A percentile compares a stretch with the other conserved stretches of the same genome.
Conservation (phyloP, 1,140 invertebrate genomes). For the Holotrichia oblita region DNA sequence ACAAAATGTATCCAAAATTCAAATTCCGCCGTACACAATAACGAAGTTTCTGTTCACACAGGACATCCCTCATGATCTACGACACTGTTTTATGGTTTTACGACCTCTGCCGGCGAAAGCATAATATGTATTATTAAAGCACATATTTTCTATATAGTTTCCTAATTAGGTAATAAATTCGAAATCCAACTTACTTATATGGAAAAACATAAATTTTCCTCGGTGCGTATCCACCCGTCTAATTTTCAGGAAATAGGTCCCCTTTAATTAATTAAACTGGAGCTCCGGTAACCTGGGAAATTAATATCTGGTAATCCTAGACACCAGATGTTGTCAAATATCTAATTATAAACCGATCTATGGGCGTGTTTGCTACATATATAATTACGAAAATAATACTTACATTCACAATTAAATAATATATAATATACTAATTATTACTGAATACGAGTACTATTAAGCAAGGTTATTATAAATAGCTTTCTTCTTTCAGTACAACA, state of each 20-base stretch:
- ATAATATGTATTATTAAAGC: slow-evolving; percentile 1
- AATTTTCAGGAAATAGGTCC: slow-evolving; percentile 3
- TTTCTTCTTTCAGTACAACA: no score
- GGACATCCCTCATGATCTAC: neutral
- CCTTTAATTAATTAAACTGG: slow-evolving; percentile 21
- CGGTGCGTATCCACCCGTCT: neutral
- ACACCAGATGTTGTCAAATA: slow-evolving; percentile 25
- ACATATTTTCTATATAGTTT: slow-evolving; percentile 28
- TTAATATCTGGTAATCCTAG: slow-evolving; percentile 23
- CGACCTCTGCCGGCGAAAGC: neutral
- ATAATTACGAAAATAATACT: no score
- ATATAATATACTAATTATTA: no score
- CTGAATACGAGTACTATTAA: no score
- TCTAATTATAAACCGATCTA: slow-evolving; percentile 26
- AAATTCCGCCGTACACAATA: no score
- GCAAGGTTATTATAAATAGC: no score
- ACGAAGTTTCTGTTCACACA: no score
- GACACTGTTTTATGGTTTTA: neutral
- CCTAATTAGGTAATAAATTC: slow-evolving; percentile 27
- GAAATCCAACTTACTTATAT: neutral
- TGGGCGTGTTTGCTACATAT: slow-evolving; percentile 20
- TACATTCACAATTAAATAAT: no score
- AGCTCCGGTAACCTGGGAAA: slow-evolving; percentile 2
- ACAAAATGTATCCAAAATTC: no score
- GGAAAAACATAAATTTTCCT: slow-evolving; percentile 30